These are phyloP conservation scores for Barnardius zonarius DNA, from an alignment of 2,113 vertebrate species.

Conservation along the genomic window DNA sequence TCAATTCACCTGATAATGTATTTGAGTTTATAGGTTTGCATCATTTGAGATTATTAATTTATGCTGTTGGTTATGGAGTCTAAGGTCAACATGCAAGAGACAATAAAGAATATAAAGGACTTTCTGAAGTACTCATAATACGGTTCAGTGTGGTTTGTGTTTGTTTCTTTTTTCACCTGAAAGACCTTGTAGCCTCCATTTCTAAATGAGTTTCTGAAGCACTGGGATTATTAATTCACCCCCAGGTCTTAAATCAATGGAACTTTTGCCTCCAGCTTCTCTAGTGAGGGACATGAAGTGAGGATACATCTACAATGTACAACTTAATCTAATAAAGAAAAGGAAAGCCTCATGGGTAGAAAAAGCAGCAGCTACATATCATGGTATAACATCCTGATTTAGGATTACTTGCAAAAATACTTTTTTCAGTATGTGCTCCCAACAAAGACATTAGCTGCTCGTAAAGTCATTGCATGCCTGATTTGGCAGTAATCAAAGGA, in stretches of 20 bases:
- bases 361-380: background rate
- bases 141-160: background rate
- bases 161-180: background rate
- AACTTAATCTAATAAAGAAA: background rate
- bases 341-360: background rate
- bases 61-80: background rate
- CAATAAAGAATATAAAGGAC: slow-evolving; percentile 11
- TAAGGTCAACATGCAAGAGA: background rate
- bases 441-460: background rate
- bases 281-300: background rate
- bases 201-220: background rate
- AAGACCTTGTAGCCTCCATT: background rate
- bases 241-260: background rate
- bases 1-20: background rate
- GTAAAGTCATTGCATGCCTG: background rate
- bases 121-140: background rate
- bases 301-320: background rate
- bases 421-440: background rate
- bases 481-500: background rate
- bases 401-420: background rate
- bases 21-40: background rate
- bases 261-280: background rate
- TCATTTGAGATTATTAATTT: background rate
- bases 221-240: background rate
- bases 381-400: background rate